Evolutionary conservation across 2,888 invertebrate genomes (phyloP), one percentile per base, ranked within the genome.

Genomic region (Agrochola macilenta): DNA sequence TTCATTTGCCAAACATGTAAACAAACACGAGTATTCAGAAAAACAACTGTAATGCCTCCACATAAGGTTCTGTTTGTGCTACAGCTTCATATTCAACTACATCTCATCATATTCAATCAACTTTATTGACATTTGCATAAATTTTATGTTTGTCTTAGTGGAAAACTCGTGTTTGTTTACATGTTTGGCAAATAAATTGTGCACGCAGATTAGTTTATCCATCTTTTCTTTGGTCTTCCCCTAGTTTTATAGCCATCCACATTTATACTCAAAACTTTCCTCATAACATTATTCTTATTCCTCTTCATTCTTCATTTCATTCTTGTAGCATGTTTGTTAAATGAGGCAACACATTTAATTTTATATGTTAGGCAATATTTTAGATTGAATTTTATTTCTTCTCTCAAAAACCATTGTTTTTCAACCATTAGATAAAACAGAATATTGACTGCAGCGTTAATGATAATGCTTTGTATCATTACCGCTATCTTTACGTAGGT

Each of bases 401-500:
- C 52, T 3, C 30, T 2, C n/a, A 23, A 52, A 46, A 78, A 17
- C 8, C 1, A 17, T 52, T 49, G 1, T 49, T 63, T 39, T 72
- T 57, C 39, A 39, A 26, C 14, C 57, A 74, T 63, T 63, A 35
- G 26, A 35, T 64, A 54, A 65, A n/a, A 57, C 20, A 46, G 20
- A 39, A 46, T n/a, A 81, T 68, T 68, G 12, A n/a, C 35, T 35
- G 26, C 20, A 46, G 3, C 49, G 12, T 49, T 58, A 52, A 79
- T 66, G 43, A 7, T 81, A 81, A 69, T 76, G 43, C 12, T 63
- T 68, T 30, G 14, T 39, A 63, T 46, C 69, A 69, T 75, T 66
- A 75, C 49, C n/a, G 12, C 58, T 75, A 84, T 84, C 58, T 71
- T 5, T 11, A 58, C 70, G 20, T 23, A 43, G 39, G 9, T 39